These are phyloP conservation scores for Cylas formicarius DNA, from an alignment of 1,140 invertebrate species.

Conservation along the genomic window DNA sequence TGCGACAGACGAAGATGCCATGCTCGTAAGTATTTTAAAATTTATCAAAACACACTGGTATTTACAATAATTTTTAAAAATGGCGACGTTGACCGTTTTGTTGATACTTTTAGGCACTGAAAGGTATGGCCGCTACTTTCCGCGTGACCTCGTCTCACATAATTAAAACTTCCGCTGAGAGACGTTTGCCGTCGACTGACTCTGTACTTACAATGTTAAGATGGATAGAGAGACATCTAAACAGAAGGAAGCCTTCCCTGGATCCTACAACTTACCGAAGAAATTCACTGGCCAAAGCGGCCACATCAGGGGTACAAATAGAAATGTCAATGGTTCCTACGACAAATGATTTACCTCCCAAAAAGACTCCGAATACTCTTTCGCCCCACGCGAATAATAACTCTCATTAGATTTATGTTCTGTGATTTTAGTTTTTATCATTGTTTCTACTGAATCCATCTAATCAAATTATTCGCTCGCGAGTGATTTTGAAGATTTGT, in stretches of 20 bases:
- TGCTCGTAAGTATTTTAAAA: conserved; percentile 68
- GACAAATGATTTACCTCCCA: background rate
- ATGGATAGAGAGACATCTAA: conserved; percentile 74
- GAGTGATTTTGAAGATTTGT: background rate
- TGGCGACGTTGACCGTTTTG: background rate
- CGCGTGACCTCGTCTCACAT: conserved; percentile 76
- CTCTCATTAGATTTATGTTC: conserved; percentile 12
- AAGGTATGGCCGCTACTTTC: conserved; percentile 87
- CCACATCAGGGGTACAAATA: conserved; percentile 23
- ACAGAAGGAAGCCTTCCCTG: conserved; percentile 56
- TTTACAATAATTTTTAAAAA: background rate
- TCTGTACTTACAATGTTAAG: conserved; percentile 82
- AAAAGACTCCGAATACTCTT: background rate
- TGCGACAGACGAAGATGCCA: conserved; percentile 84
- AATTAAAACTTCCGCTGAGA: conserved; percentile 77
- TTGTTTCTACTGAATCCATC: conserved; percentile 2
- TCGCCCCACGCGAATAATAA: conserved; percentile 10
- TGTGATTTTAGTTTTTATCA: conserved; percentile 8
- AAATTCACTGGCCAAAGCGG: conserved; percentile 23
- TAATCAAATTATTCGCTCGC: background rate
- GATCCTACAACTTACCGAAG: conserved; percentile 23
- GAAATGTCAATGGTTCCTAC: conserved; percentile 23
- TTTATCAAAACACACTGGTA: too few species aligned
- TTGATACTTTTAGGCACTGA: conserved; percentile 55
- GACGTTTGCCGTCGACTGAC: conserved; percentile 77